Percentiles rank a stretch among this genome's conserved stretches.
Conservation (phyloP, 2,113 vertebrate genomes). For the Cyrtonyx montezumae region DNA sequence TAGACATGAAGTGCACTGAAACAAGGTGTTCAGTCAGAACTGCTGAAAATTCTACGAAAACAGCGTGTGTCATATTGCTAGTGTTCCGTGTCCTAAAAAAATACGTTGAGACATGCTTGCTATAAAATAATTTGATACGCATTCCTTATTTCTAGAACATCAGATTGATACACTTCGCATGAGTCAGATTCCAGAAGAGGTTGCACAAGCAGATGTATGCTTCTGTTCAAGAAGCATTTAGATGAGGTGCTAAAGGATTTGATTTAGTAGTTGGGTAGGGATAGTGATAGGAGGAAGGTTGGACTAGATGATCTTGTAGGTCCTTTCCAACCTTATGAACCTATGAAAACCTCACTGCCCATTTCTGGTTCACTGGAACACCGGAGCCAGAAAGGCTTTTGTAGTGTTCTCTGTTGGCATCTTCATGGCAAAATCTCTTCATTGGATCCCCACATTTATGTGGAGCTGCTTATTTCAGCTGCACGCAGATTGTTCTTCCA, state of each 20-base stretch:
- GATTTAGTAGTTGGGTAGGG: too few relatives aligned
- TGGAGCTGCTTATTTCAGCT: neutral
- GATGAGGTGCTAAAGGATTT: too few relatives aligned
- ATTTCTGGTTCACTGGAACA: neutral
- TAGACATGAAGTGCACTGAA: neutral
- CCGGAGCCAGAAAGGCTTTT: neutral
- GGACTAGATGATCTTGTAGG: too few relatives aligned
- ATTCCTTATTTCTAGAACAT: neutral
- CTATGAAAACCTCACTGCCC: neutral
- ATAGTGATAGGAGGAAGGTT: too few relatives aligned
- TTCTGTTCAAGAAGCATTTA: too few relatives aligned
- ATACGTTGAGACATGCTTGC: neutral
- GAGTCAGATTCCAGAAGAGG: neutral
- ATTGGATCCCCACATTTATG: neutral
- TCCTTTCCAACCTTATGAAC: too few relatives aligned
- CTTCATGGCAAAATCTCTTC: neutral
- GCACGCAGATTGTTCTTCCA: neutral
- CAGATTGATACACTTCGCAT: neutral
- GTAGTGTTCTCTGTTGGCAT: neutral
- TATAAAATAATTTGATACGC: neutral
- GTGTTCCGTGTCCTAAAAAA: neutral
- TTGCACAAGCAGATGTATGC: neutral
- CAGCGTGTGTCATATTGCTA: neutral
- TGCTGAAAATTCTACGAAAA: neutral
- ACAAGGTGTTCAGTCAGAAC: neutral